Percentiles rank a stretch among this genome's conserved stretches.
These are phyloP conservation scores for Melanophora roralis DNA, from an alignment of 2,888 invertebrate genomes.

Conservation along the genomic window DNA sequence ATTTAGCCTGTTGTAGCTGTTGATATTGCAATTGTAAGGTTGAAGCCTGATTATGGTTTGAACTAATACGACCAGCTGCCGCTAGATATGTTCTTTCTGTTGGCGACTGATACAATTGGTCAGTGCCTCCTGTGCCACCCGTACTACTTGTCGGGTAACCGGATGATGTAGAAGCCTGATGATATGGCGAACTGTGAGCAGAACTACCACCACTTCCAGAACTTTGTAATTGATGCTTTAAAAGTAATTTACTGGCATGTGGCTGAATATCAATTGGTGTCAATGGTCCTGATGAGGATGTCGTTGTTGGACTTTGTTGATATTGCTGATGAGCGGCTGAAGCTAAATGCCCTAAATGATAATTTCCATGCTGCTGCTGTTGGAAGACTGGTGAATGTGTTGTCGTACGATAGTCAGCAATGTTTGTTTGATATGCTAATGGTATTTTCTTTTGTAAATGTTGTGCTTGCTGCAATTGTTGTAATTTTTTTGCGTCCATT, in stretches of 20 bases:
- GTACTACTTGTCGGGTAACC: constrained; percentile 71
- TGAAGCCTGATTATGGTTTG: constrained; percentile 71
- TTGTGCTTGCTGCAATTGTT: constrained; percentile 76
- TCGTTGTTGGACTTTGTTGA: constrained; percentile 73
- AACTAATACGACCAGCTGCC: constrained; percentile 69
- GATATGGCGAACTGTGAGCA: constrained; percentile 75
- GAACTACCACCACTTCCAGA: constrained; percentile 69
- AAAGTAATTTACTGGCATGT: constrained; percentile 69
- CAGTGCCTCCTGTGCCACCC: constrained; percentile 59
- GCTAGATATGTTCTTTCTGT: constrained; percentile 80
- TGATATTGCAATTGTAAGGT: constrained; percentile 80
- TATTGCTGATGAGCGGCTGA: constrained; percentile 60
- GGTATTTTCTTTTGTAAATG: constrained; percentile 78
- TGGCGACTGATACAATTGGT: constrained; percentile 76
- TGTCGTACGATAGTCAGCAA: constrained; percentile 78
- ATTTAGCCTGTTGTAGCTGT: constrained; percentile 82
- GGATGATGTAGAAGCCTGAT: constrained; percentile 79
- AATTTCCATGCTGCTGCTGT: constrained; percentile 67
- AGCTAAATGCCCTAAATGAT: constrained; percentile 64
- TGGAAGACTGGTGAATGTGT: constrained; percentile 78
- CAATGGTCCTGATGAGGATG: constrained; percentile 73
- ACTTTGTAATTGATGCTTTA: constrained; percentile 66
- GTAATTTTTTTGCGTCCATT: constrained; percentile 84
- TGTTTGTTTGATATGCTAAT: constrained; percentile 77
- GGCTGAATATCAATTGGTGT: constrained; percentile 75